Percentiles rank a stretch among this genome's conserved stretches.
Evolutionary conservation across 2,113 vertebrate species (phyloP).

Genomic region (Chionis minor): DNA sequence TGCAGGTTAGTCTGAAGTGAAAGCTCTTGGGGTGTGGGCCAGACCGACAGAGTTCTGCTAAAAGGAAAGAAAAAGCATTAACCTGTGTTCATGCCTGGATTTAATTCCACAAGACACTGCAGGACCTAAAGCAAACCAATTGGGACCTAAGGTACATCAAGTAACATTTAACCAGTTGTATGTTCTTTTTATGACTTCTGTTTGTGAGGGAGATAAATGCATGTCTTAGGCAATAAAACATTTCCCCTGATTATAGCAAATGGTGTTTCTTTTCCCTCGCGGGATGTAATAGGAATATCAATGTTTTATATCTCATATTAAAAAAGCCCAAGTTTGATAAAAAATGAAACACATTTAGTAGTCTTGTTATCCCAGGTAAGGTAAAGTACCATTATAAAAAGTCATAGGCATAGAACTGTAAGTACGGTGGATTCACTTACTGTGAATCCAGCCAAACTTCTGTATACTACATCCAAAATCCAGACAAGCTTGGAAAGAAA

Average conservation of each 20-base stretch:
- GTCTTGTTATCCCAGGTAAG: conserved; percentile 55
- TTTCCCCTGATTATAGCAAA: conserved; percentile 70
- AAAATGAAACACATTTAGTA: conserved; percentile 66
- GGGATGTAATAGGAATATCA: conserved; percentile 63
- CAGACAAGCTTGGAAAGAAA: background rate
- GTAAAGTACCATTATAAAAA: conserved; percentile 10
- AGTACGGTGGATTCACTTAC: background rate
- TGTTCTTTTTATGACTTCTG: conserved; percentile 72
- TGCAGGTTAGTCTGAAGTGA: conserved; percentile 59
- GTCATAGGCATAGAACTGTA: background rate
- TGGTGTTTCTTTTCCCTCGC: conserved; percentile 62
- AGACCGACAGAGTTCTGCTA: conserved; percentile 48
- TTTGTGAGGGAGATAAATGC: conserved; percentile 70
- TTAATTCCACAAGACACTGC: conserved; percentile 62
- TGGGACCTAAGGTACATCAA: conserved; percentile 63
- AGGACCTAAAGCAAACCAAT: conserved; percentile 50
- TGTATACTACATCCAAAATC: background rate
- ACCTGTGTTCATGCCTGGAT: conserved; percentile 56
- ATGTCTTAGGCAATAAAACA: conserved; percentile 66
- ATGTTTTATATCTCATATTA: conserved; percentile 63
- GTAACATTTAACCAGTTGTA: conserved; percentile 70
- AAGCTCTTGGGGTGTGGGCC: conserved; percentile 58
- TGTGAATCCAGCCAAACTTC: background rate
- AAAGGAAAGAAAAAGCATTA: conserved; percentile 61
- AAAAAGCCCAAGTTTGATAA: conserved; percentile 65